phyloP scores from a whole-genome alignment of 2,888 invertebrate genomes.

The Sinopyrophorus schimmeli region DNA sequence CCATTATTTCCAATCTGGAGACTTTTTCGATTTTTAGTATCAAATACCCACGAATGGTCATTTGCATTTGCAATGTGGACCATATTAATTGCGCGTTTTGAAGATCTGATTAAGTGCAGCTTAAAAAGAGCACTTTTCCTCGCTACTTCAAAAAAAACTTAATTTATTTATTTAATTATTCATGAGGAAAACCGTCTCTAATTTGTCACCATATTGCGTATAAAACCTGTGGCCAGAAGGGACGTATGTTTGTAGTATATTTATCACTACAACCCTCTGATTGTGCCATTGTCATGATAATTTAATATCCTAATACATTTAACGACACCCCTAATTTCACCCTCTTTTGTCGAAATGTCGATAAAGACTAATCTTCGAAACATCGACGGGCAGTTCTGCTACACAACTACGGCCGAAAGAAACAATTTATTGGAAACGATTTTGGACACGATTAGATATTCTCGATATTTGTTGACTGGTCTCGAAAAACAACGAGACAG shows the following conservation, averaged over 20 bases:
- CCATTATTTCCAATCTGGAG: too few relatives aligned
- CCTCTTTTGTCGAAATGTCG: slow-evolving; percentile 33
- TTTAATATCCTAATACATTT: slow-evolving; percentile 59
- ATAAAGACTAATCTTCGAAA: slow-evolving; percentile 34
- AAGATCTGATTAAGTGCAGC: too few relatives aligned
- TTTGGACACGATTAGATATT: slow-evolving; percentile 2
- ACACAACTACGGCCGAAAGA: slow-evolving; percentile 4
- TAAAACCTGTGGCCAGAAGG: slow-evolving; percentile 57
- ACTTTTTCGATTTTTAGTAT: too few relatives aligned
- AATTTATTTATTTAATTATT: slow-evolving; percentile 51
- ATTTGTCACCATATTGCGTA: slow-evolving; percentile 56
- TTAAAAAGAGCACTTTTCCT: too few relatives aligned
- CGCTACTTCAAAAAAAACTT: too few relatives aligned
- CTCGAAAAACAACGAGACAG: slow-evolving; percentile 10
- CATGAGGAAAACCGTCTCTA: slow-evolving; percentile 45
- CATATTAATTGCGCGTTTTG: too few relatives aligned
- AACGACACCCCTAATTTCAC: slow-evolving; percentile 56
- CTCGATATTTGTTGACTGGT: slow-evolving; percentile 10
- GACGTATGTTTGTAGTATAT: slow-evolving; percentile 57
- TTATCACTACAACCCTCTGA: slow-evolving; percentile 55
- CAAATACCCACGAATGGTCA: too few relatives aligned
- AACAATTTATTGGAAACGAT: slow-evolving; percentile 15
- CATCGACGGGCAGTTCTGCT: slow-evolving; percentile 21
- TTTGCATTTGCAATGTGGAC: too few relatives aligned
- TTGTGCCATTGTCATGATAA: slow-evolving; percentile 58